phyloP scores from a whole-genome alignment of 1,140 invertebrate species.

The Aphidius ervi region DNA sequence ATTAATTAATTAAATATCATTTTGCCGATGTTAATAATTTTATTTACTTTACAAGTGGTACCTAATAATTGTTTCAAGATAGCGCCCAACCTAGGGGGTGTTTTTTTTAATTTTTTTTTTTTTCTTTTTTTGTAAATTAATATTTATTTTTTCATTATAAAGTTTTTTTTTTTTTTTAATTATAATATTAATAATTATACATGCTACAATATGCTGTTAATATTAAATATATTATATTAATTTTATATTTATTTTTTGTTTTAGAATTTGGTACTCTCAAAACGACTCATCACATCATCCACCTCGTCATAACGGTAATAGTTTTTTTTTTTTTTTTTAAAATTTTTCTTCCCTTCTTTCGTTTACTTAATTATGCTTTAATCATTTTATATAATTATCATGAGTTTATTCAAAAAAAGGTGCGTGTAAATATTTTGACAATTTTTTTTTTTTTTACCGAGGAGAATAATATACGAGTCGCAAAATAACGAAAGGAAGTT shows the following conservation, averaged over 20 bases:
- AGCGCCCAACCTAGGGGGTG: constrained; percentile 38
- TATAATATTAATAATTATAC: constrained; percentile 11
- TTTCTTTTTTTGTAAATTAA: constrained; percentile 9
- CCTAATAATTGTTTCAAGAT: constrained; percentile 43
- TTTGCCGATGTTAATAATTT: constrained; percentile 23
- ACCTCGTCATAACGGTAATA: constrained; percentile 1
- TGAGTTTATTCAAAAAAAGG: constrained; percentile 9
- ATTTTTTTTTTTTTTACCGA: constrained; percentile 14
- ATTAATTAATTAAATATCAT: constrained; percentile 26
- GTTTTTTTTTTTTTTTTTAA: constrained; percentile 15
- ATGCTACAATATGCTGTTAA: constrained; percentile 45
- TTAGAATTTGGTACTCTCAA: constrained; percentile 53
- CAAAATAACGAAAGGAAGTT: constrained; percentile 21
- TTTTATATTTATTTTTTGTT: constrained; percentile 11
- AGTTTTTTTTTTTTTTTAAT: constrained; percentile 10
- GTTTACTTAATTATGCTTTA: constrained; percentile 10
- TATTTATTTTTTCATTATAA: no score
- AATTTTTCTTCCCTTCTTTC: constrained; percentile 13
- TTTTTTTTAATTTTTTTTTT: constrained; percentile 24
- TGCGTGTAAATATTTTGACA: constrained; percentile 12
- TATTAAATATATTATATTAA: constrained; percentile 43
- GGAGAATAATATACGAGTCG: constrained; percentile 18
- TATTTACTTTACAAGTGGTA: constrained; percentile 28
- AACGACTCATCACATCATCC: constrained; percentile 31
- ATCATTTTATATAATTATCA: constrained; percentile 1